Conservation (phyloP, 2,888 invertebrate genomes). For the Onthophagus sagittarius region DNA sequence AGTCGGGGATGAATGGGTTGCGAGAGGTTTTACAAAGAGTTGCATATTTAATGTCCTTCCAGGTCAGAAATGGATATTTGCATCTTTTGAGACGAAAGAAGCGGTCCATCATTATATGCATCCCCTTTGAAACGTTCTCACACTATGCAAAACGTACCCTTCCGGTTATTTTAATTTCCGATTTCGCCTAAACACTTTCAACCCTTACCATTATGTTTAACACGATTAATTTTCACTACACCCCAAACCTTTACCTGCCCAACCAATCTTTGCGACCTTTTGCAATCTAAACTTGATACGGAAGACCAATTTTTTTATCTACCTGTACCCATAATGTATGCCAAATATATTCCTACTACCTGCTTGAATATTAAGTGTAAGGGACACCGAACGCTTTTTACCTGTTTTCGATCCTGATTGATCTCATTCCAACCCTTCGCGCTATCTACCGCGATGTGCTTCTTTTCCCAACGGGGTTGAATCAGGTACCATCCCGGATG, state of each 20-base stretch:
- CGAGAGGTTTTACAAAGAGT: slow-evolving; percentile 36
- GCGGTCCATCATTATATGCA: slow-evolving; percentile 42
- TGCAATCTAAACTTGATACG: slow-evolving; percentile 30
- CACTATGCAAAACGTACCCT: slow-evolving; percentile 6
- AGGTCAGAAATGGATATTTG: slow-evolving; percentile 42
- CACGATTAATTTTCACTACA: background rate
- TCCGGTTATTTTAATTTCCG: background rate
- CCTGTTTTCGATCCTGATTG: background rate
- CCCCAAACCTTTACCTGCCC: background rate
- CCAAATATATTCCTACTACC: slow-evolving; percentile 50
- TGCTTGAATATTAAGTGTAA: slow-evolving; percentile 52
- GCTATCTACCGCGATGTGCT: background rate
- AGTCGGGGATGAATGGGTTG: slow-evolving; percentile 23
- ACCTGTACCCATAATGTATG: slow-evolving; percentile 49
- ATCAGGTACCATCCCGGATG: slow-evolving; percentile 33
- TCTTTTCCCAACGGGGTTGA: slow-evolving; percentile 10
- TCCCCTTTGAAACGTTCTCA: slow-evolving; percentile 7
- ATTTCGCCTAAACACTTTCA: slow-evolving; percentile 19
- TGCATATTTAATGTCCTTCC: slow-evolving; percentile 46
- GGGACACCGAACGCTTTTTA: slow-evolving; percentile 40
- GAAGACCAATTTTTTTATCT: slow-evolving; percentile 43
- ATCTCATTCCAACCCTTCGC: background rate
- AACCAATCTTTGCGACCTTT: slow-evolving; percentile 20
- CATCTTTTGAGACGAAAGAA: slow-evolving; percentile 42
- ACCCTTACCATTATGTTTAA: slow-evolving; percentile 9